Conservation (phyloP, 2,888 invertebrate genomes). For the Deilephila porcellus region DNA sequence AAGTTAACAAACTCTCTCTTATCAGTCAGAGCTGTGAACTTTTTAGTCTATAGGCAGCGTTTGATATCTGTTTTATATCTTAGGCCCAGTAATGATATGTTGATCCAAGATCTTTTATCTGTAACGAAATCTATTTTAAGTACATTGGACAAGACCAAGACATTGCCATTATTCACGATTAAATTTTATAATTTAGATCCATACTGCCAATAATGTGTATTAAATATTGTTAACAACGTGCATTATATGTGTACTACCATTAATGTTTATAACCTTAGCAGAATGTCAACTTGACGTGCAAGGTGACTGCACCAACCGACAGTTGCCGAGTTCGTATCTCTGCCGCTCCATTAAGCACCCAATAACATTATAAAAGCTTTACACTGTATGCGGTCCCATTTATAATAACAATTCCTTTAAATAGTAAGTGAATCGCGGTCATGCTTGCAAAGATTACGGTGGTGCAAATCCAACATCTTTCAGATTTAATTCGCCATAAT, state of each 20-base stretch:
- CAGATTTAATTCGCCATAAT: no score
- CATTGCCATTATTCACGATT: no score
- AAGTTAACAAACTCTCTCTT: constrained; percentile 20
- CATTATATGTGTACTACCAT: neutral
- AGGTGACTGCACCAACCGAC: neutral
- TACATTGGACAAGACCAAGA: no score
- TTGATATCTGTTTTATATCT: neutral
- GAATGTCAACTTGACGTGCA: neutral
- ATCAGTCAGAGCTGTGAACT: constrained; percentile 1
- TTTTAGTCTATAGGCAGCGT: neutral
- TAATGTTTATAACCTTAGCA: neutral
- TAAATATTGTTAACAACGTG: neutral
- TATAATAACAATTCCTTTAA: neutral
- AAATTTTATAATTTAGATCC: no score
- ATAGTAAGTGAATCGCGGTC: neutral
- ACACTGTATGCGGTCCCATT: neutral
- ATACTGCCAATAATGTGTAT: no score
- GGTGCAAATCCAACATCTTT: no score
- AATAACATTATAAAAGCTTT: constrained; percentile 1
- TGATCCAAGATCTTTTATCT: no score
- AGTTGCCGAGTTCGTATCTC: neutral
- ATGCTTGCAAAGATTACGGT: neutral
- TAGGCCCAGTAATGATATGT: neutral
- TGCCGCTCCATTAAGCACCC: neutral
- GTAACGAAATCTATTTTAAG: no score